phyloP scores from a whole-genome alignment of 2,888 invertebrate genomes.

The Melikaiella ostensackeni region DNA sequence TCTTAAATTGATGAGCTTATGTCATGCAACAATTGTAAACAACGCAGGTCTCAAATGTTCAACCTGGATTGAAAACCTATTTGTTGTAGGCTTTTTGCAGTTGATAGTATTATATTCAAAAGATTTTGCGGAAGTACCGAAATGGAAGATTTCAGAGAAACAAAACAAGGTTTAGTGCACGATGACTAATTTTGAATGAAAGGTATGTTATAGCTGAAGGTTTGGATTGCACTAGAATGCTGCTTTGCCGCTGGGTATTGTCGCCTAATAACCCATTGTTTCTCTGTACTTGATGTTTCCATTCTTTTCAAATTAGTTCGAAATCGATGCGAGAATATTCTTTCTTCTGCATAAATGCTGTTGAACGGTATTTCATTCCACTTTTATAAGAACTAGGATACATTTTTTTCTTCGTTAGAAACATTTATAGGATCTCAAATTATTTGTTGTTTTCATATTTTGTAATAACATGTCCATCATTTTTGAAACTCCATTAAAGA shows the following conservation, averaged over 20 bases:
- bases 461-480: too few species aligned
- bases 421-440: too few species aligned
- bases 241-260: conserved; percentile 10
- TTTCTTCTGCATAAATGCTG: background rate
- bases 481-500: too few species aligned
- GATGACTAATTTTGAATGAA: background rate
- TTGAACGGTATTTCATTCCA: background rate
- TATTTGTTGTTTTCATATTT: too few species aligned
- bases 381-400: background rate
- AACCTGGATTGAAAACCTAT: background rate
- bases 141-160: background rate
- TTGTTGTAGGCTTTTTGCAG: background rate
- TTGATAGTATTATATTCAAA: background rate
- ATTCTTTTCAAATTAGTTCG: conserved; percentile 3
- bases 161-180: background rate
- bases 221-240: background rate
- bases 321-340: conserved; percentile 7
- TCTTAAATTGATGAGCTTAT: too few species aligned
- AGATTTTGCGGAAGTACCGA: background rate
- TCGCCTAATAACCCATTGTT: conserved; percentile 14
- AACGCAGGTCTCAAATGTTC: too few species aligned
- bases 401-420: too few species aligned
- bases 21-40: too few species aligned
- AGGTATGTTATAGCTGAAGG: background rate
- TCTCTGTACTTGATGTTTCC: conserved; percentile 7